Conservation (phyloP, 2,797 vertebrate species). For the Myiotriccus ornatus region DNA sequence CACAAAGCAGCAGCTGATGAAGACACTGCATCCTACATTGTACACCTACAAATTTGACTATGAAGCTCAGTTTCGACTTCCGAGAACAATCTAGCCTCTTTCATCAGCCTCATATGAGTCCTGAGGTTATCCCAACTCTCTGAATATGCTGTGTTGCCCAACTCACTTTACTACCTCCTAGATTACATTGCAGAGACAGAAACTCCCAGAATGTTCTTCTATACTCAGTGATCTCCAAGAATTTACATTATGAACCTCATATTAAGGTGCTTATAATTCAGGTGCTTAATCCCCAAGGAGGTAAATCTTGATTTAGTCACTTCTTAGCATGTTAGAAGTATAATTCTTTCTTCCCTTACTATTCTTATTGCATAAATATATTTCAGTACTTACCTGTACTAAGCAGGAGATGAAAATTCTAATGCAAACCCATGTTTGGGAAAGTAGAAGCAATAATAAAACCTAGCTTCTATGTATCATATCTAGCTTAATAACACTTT, state of each 20-base stretch:
- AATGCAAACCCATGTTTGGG: background rate
- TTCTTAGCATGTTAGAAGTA: background rate
- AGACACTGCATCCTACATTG: background rate
- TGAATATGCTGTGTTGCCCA: background rate
- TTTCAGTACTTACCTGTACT: background rate
- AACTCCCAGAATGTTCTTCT: constrained; percentile 2
- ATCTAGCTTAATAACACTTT: background rate
- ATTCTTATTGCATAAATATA: background rate
- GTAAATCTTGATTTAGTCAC: constrained; percentile 4
- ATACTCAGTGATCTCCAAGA: background rate
- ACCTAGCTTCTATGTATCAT: background rate
- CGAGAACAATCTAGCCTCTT: background rate
- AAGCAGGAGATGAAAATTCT: background rate
- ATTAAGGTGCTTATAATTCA: constrained; percentile 9
- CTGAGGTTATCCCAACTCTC: background rate
- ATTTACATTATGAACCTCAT: background rate
- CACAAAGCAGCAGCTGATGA: background rate
- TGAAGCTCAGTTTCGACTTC: background rate
- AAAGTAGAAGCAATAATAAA: background rate
- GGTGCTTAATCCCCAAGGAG: background rate
- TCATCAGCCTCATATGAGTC: background rate
- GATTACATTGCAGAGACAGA: constrained; percentile 2
- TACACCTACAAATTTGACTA: background rate
- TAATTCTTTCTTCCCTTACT: background rate
- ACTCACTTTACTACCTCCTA: background rate